Base-by-base conservation (phyloP, 2,113 vertebrate genomes). In the Prolemur simus region DNA sequence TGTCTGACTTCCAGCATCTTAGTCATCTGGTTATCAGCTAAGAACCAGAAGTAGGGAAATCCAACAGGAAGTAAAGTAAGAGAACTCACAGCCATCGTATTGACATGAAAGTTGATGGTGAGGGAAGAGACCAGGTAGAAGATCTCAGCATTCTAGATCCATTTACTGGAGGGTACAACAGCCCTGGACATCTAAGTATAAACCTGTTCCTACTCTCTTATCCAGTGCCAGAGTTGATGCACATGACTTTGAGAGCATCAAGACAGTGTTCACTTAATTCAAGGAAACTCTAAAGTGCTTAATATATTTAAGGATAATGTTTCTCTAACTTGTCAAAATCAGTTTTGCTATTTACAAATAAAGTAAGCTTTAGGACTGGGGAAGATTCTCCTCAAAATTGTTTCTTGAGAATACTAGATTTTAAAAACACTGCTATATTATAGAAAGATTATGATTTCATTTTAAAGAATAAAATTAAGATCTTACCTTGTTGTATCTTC, bases 381-480 rank as follows among this genome's bases (percentile, higher is more conserved):
- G 45, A 81, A 58, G 42, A 56, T 81, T 60, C 39, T 37, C 18
- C 23, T 60, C 58, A 78, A 69, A 87, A 94, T 14, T 42, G 25
- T 82, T 91, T 78, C 89, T 89, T 71, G 42, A 85, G 20, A 71
- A 49, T 91, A 11, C 15, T 64, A 42, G 39, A 39, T 60, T 91
- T 66, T 9, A 13, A 6, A 95, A 68, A 68, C 60, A 69, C 27
- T 86, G 14, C 45, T 49, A 1, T 74, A 21, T 89, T 82, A 63
- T 56, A 68, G 68, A 81, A 89, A 66, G 60, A 60, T 60, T 39
- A 29, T 80, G 23, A 68, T 78, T 95, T 93, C 12, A 66, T 56
- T 77, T 80, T 96, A 58, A 97, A n/a, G 39, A 90, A 14, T 69
- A 90, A 84, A 89, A 83, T 37, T 73, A 86, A n/a, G 12, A 9